phyloP scores from a whole-genome alignment of 2,797 vertebrate species.

The Tangara arthus region DNA sequence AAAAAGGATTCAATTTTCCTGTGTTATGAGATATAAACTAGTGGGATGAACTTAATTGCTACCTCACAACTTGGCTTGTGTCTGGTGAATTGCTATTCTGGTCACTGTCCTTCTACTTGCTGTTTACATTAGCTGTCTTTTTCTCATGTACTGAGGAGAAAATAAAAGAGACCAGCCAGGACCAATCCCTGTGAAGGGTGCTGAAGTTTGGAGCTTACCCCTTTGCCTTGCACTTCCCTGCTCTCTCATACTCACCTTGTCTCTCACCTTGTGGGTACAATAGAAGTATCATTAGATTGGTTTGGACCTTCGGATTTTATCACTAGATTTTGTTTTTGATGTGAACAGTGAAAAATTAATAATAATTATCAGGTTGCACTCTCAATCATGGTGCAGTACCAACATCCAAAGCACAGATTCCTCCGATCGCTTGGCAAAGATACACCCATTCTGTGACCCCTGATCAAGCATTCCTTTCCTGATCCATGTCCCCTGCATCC shows the following conservation, averaged over 20 bases:
- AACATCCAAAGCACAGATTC: not conserved
- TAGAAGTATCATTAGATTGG: not conserved
- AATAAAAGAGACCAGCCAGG: not conserved
- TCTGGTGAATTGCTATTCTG: not conserved
- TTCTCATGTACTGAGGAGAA: accelerated
- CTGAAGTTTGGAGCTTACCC: not conserved
- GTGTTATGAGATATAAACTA: not conserved
- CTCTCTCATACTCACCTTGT: not conserved
- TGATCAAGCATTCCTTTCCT: not conserved
- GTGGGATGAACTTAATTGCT: not conserved
- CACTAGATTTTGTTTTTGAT: not conserved
- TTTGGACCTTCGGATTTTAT: not conserved
- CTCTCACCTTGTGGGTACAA: not conserved
- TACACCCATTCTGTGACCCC: not conserved
- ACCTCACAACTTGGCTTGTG: not conserved
- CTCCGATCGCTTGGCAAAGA: not conserved
- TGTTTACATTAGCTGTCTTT: not conserved
- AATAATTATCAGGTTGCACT: not conserved
- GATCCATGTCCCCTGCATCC: not conserved
- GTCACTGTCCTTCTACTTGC: not conserved
- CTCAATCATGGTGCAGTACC: not conserved
- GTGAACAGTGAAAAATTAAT: not conserved
- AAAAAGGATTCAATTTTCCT: not conserved
- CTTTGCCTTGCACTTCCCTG: not conserved
- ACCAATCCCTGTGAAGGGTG: not conserved